Conservation (phyloP, 2,113 vertebrate species). For the Neodontobutis hainanensis region DNA sequence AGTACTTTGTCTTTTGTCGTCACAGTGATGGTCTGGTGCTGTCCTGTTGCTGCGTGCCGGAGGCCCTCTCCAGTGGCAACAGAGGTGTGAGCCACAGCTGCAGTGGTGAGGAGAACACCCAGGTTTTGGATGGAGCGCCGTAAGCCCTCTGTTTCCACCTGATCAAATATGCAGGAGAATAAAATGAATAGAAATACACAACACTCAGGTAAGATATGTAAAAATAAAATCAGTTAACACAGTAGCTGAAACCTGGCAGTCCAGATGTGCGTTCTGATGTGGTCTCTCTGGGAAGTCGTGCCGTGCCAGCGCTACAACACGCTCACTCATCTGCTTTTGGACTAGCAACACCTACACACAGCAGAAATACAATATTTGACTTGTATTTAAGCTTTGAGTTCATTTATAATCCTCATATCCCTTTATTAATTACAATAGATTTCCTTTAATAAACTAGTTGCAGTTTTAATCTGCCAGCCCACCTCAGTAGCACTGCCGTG, state of each 20-base stretch:
- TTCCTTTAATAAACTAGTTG: background rate
- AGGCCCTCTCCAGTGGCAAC: slow-evolving; percentile 94
- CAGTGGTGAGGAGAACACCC: slow-evolving; percentile 89
- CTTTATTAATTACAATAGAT: too few species aligned
- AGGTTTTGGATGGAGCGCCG: slow-evolving; percentile 94
- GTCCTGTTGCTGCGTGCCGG: slow-evolving; percentile 89
- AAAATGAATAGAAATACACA: background rate
- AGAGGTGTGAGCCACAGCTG: slow-evolving; percentile 88
- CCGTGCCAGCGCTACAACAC: slow-evolving; percentile 84
- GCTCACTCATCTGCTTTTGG: slow-evolving; percentile 94
- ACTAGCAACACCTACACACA: slow-evolving; percentile 85
- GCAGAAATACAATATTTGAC: background rate
- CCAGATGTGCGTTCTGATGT: slow-evolving; percentile 91
- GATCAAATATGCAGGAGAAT: background rate
- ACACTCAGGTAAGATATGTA: too few species aligned
- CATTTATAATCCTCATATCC: too few species aligned
- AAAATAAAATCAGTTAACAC: background rate
- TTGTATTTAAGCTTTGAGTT: background rate
- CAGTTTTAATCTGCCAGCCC: slow-evolving; percentile 13
- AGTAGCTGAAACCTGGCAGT: slow-evolving; percentile 74
- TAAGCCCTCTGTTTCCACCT: slow-evolving; percentile 89
- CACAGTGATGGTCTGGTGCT: slow-evolving; percentile 87
- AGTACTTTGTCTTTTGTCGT: slow-evolving; percentile 93
- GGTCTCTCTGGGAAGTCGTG: slow-evolving; percentile 90
- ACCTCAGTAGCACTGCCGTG: slow-evolving; percentile 89